A percentile compares a stretch with the other conserved stretches of the same genome.
These are phyloP conservation scores for Hydrotaea cyrtoneurina DNA, from an alignment of 2,888 invertebrate species.

Conservation along the genomic window DNA sequence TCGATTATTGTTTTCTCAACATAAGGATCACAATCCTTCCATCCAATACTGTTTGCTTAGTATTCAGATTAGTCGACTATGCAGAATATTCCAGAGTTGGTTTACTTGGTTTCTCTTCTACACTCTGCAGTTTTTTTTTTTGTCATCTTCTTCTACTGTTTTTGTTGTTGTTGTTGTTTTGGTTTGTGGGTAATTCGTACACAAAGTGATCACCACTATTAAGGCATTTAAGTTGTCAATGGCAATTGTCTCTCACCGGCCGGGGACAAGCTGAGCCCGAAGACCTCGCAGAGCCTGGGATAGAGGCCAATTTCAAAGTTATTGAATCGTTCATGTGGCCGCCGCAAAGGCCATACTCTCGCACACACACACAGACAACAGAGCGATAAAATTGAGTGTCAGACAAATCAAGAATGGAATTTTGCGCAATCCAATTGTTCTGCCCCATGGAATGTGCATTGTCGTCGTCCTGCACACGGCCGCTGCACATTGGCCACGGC, in stretches of 20 bases:
- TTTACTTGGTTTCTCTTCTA: not conserved
- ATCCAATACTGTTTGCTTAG: not conserved
- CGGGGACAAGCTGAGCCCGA: not conserved
- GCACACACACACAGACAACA: slow-evolving; percentile 9
- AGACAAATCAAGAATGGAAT: slow-evolving; percentile 71
- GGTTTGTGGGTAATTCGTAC: slow-evolving; percentile 40
- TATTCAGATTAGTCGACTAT: slow-evolving; percentile 30
- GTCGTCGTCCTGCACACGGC: slow-evolving; percentile 63
- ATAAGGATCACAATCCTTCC: not conserved
- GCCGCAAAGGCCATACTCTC: slow-evolving; percentile 32
- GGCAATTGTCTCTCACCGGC: slow-evolving; percentile 61
- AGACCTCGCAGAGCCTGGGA: slow-evolving; percentile 21
- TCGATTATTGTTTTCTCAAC: not conserved
- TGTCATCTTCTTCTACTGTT: not conserved
- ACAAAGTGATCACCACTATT: slow-evolving; percentile 55
- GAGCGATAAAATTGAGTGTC: slow-evolving; percentile 69
- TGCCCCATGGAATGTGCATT: slow-evolving; percentile 62
- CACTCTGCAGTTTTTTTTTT: not conserved
- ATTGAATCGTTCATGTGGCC: slow-evolving; percentile 69
- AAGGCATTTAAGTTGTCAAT: slow-evolving; percentile 68
- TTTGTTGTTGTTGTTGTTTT: not conserved
- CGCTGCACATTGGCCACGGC: slow-evolving; percentile 71
- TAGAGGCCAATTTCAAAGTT: slow-evolving; percentile 68
- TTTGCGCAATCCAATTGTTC: slow-evolving; percentile 71
- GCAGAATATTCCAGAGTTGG: slow-evolving; percentile 24